A percentile compares a stretch with the other conserved stretches of the same genome.
Conservation (phyloP, 2,797 vertebrate species). For the Hydrophis major region DNA sequence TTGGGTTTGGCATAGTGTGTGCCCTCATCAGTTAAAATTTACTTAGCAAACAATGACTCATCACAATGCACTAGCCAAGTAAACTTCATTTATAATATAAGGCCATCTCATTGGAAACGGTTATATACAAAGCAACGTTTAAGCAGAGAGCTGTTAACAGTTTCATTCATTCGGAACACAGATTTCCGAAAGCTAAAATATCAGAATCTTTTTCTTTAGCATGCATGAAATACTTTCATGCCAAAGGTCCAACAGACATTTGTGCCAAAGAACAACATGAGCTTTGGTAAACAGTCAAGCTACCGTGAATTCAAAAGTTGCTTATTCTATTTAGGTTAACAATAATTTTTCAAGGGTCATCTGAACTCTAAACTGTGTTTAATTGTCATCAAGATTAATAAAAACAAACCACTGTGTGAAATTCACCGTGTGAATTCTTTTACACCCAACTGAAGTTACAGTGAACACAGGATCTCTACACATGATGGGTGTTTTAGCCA, state of each 20-base stretch:
- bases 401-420: background rate
- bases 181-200: background rate
- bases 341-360: background rate
- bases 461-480: background rate
- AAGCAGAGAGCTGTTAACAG: background rate
- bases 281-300: background rate
- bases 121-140: background rate
- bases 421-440: background rate
- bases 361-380: background rate
- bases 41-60: background rate
- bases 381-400: background rate
- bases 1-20: background rate
- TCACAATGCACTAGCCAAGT: background rate
- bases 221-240: background rate
- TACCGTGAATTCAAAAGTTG: background rate
- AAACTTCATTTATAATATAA: background rate
- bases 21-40: background rate
- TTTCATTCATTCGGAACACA: background rate
- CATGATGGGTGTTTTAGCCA: no score
- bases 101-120: background rate
- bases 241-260: background rate
- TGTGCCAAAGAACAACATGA: background rate
- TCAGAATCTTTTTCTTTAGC: background rate
- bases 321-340: background rate
- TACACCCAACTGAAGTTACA: background rate